A percentile compares a stretch with the other conserved stretches of the same genome.
Conservation (phyloP, 2,888 invertebrate genomes). For the Cryptocephalus moraei region DNA sequence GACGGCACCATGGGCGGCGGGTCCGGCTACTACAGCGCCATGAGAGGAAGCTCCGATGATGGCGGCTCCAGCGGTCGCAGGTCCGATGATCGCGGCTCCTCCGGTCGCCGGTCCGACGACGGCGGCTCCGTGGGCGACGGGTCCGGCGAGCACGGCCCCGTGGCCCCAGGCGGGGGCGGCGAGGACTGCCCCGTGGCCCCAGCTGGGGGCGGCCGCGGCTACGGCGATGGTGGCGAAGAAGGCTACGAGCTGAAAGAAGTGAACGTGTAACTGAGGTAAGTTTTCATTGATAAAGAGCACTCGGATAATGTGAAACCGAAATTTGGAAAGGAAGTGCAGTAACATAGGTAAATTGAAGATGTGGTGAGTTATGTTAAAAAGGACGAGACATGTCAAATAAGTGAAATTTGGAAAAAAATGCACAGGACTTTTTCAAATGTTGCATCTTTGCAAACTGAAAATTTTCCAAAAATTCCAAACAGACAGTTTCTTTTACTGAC, state of each 20-base stretch:
- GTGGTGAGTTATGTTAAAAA: too few relatives aligned
- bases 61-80: constrained; percentile 11
- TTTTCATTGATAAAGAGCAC: not conserved
- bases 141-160: constrained; percentile 12
- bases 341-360: too few relatives aligned
- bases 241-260: constrained; percentile 11
- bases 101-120: constrained; percentile 5
- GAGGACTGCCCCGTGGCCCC: constrained; percentile 6
- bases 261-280: not conserved
- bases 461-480: too few relatives aligned
- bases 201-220: constrained; percentile 12
- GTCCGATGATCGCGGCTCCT: constrained; percentile 10
- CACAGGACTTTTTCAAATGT: too few relatives aligned
- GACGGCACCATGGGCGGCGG: constrained; percentile 11
- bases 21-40: constrained; percentile 14
- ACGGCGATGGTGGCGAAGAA: constrained; percentile 17
- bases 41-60: constrained; percentile 14
- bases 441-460: too few relatives aligned
- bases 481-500: too few relatives aligned
- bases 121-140: constrained; percentile 8
- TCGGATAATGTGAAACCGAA: not conserved
- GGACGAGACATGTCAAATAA: too few relatives aligned
- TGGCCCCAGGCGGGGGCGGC: constrained; percentile 8
- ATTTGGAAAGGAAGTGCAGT: not conserved
- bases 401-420: too few relatives aligned